Evolutionary conservation across 2,113 vertebrate species (phyloP), one percentile per base, ranked within the genome.

Genomic region (Tetrax tetrax): DNA sequence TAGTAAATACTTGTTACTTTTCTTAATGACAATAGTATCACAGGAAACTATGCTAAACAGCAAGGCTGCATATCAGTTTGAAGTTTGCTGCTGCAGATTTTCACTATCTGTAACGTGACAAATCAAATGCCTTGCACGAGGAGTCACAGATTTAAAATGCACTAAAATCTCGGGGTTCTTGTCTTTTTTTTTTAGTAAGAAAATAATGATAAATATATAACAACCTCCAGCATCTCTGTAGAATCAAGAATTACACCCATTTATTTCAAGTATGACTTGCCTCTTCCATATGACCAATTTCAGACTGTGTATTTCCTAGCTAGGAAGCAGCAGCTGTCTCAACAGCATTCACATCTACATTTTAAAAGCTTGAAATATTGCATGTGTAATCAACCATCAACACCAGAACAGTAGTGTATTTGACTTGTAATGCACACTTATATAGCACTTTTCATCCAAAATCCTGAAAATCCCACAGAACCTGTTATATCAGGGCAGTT

Each of bases 351-450:
- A 66, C 35, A 65, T 1, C 31, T 47, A 51, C 37, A 50, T 45
- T 78, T 93, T 64, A n/a, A 87, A 95, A 89, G 82, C 94, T 70
- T 75, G 83, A 96, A 88, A 77, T 65, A 83, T 22, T 33, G 79
- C 54, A 68, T 18, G 69, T 80, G 61, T 90, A 96, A 95, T 68
- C 48, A 69, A 16, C 81, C 69, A 89, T 31, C 91, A 91, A 85
- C 71, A 81, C 23, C 64, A 68, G 63, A 64, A 27, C 17, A 56
- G 68, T 85, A 69, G 94, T 54, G 13, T 11, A 45, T 72, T 57
- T 83, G 56, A 53, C 64, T 69, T 29, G 18, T 35, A 75, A 69
- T 33, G 18, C 56, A 43, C 24, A 6, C n/a, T 38, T n/a, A 23
- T 1, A n/a, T 14, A 37, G n/a, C 12, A 28, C 21, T 68, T 43